Evolutionary conservation across 2,797 vertebrate genomes (phyloP).

Genomic region (Scarus forsteni): DNA sequence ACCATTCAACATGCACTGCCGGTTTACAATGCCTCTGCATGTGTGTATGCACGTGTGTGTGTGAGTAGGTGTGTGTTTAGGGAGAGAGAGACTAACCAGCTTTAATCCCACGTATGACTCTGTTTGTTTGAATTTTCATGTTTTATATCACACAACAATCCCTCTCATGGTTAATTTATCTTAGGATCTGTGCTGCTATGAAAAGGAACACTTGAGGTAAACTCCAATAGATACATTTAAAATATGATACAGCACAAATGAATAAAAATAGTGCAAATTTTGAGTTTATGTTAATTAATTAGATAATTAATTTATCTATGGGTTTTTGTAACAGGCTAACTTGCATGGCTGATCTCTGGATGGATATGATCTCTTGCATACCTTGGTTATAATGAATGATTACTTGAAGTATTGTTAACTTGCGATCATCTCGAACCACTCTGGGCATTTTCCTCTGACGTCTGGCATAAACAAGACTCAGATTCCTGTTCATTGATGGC

Average conservation of each 20-base stretch:
- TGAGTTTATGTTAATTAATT: no score
- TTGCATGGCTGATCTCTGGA: no score
- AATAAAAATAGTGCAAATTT: background rate
- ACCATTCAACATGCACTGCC: constrained; percentile 32
- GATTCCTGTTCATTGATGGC: no score
- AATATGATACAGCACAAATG: background rate
- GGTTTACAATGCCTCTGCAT: constrained; percentile 19
- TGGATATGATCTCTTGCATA: no score
- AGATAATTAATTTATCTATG: no score
- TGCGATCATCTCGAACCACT: no score
- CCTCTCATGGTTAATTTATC: constrained; percentile 18
- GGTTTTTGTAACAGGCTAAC: no score
- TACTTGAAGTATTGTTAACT: no score
- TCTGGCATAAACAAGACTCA: no score
- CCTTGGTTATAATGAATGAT: no score
- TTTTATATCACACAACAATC: constrained; percentile 42
- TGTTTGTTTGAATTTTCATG: constrained; percentile 45
- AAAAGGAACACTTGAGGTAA: constrained; percentile 25
- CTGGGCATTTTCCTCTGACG: no score
- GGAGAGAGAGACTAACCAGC: background rate
- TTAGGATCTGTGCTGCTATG: constrained; percentile 8
- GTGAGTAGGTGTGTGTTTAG: background rate
- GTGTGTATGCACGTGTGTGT: constrained; percentile 1
- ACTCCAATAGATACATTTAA: constrained; percentile 11
- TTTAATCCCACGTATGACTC: constrained; percentile 32